These are phyloP conservation scores for Crenuchus spilurus DNA, from an alignment of 2,797 vertebrate species.

Conservation along the genomic window DNA sequence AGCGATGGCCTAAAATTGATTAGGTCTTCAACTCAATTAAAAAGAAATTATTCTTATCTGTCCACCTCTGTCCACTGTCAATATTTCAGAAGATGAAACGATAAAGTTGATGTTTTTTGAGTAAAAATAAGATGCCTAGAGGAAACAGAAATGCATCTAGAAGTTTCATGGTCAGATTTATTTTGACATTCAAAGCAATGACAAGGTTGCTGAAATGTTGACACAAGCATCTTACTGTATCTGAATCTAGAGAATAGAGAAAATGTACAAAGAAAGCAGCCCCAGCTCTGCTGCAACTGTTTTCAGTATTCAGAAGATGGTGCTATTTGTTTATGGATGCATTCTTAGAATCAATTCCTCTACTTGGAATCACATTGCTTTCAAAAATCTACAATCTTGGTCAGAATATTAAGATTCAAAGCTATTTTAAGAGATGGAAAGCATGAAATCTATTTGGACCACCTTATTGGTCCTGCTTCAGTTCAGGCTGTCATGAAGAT, in stretches of 20 bases:
- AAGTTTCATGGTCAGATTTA: constrained; percentile 25
- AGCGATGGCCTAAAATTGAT: constrained; percentile 67
- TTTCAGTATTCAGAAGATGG: constrained; percentile 79
- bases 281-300: constrained; percentile 67
- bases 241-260: not conserved
- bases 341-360: constrained; percentile 74
- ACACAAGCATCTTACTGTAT: constrained; percentile 3
- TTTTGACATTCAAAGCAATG: constrained; percentile 66
- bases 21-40: constrained; percentile 78
- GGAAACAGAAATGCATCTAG: not conserved
- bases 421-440: not conserved
- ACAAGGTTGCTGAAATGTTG: not conserved
- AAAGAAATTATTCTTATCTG: constrained; percentile 67
- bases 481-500: not conserved
- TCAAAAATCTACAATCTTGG: constrained; percentile 18
- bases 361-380: constrained; percentile 65
- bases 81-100: constrained; percentile 61
- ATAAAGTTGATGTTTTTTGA: constrained; percentile 47
- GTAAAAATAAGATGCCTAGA: constrained; percentile 38
- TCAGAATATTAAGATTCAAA: constrained; percentile 19
- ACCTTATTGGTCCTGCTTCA: not conserved
- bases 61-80: constrained; percentile 64
- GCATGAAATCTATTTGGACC: not conserved
- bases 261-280: constrained; percentile 28
- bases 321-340: constrained; percentile 80